Evolutionary conservation across 2,113 vertebrate species (phyloP).

Genomic region (Emydocephalus ijimae): DNA sequence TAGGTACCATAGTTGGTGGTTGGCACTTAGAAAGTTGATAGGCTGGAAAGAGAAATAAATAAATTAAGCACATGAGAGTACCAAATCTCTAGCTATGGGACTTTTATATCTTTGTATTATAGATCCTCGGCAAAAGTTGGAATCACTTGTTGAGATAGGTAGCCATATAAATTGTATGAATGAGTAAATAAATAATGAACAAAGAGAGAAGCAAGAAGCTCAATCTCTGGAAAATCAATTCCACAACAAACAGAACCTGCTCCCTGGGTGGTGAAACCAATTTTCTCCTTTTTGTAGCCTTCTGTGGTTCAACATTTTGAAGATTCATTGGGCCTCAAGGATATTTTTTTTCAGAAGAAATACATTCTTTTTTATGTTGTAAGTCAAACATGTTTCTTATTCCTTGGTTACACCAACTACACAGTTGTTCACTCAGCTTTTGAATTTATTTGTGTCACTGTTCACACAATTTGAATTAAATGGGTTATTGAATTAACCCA

Average conservation of each 20-base stretch:
- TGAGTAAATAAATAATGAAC: not conserved
- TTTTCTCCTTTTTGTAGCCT: not conserved
- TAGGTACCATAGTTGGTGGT: conserved; percentile 87
- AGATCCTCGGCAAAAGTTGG: not conserved
- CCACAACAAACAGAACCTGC: not conserved
- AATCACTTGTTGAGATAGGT: not conserved
- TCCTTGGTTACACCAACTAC: not conserved
- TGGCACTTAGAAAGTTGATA: conserved; percentile 91
- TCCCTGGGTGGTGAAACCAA: not conserved
- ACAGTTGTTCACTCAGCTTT: not conserved
- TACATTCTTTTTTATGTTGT: not conserved
- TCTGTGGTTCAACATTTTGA: not conserved
- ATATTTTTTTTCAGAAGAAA: not conserved
- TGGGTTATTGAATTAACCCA: not conserved
- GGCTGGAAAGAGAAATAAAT: conserved; percentile 67
- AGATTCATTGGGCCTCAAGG: not conserved
- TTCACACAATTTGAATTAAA: not conserved
- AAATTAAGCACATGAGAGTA: not conserved
- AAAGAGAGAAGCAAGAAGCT: not conserved
- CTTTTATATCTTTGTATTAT: not conserved
- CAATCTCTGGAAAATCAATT: not conserved
- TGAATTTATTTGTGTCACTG: not conserved
- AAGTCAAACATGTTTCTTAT: not conserved
- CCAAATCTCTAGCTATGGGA: not conserved
- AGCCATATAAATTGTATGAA: not conserved